Evolutionary conservation across 2,888 invertebrate species (phyloP).

Genomic region (Drepanosiphum platanoidis): DNA sequence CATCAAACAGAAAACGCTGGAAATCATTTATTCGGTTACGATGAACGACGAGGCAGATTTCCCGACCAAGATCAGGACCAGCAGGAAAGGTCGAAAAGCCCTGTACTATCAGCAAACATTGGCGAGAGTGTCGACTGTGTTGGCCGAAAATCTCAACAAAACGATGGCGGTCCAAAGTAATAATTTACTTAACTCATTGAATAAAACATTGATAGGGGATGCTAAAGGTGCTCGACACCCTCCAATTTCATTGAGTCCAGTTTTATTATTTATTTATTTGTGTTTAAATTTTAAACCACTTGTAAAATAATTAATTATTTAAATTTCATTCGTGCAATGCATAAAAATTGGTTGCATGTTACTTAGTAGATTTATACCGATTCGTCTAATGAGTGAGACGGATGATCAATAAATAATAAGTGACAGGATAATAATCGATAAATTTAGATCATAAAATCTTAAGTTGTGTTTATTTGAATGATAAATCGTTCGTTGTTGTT

Average conservation of each 20-base stretch:
- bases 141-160: conserved; percentile 33
- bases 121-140: not conserved
- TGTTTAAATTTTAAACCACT: too few relatives aligned
- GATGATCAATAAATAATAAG: too few relatives aligned
- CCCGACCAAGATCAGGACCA: conserved; percentile 8
- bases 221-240: not conserved
- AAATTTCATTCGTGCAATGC: too few relatives aligned
- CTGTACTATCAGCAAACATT: conserved; percentile 25
- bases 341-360: too few relatives aligned
- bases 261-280: too few relatives aligned
- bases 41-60: conserved; percentile 10
- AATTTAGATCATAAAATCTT: too few relatives aligned
- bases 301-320: too few relatives aligned
- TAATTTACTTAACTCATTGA: not conserved
- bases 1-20: conserved; percentile 14
- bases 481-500: too few relatives aligned
- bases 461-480: too few relatives aligned
- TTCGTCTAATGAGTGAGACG: too few relatives aligned
- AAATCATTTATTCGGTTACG: conserved; percentile 25
- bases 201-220: not conserved
- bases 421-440: too few relatives aligned
- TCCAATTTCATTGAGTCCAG: not conserved
- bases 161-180: conserved; percentile 26
- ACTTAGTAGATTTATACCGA: too few relatives aligned
- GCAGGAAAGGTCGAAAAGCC: conserved; percentile 2